Base-by-base conservation (phyloP, 2,113 vertebrate species). In the Piprites chloris region DNA sequence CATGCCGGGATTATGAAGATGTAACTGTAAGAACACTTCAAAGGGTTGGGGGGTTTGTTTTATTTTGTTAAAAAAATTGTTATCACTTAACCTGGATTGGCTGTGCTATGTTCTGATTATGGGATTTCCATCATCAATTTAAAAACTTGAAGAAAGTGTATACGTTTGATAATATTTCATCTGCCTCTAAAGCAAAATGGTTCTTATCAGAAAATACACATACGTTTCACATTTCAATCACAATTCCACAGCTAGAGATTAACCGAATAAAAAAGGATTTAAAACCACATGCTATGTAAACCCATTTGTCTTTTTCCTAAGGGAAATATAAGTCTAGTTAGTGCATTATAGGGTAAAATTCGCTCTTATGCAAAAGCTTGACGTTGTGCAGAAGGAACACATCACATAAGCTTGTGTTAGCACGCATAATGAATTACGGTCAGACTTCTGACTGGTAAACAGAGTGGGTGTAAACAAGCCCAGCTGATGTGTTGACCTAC, bases 101-200 rank as follows among this genome's bases (percentile, higher is more conserved):
- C 89, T 96, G 58, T 97, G 95, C 94, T 92, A 61, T 90, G 91
- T 97, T 97, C 96, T 97, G 97, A 97, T 97, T 97, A 96, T 95
- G 91, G 94, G 87, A 97, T 98, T 98, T 96, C 95, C 94, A 15
- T 96, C 92, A 83, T 44, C 95, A 62, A 42, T 96, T 97, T 94
- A 93, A 97, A 90, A 97, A 96, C 86, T 88, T 79, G 75, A 52
- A 33, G 93, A 86, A 97, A 95, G 56, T 62, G 66, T 83, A 9
- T 83, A 65, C 5, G n/a, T 93, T 85, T 52, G 67, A 93, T 97
- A 94, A 82, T 59, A 52, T 95, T 97, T 97, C 22, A 28, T 93
- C 96, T 95, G 94, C 87, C 95, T 97, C 90, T 94, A 58, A 92
- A 96, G 72, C 89, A 93, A 93, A 98, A 94, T 91, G 66, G 35